A percentile compares a stretch with the other conserved stretches of the same genome.
These are phyloP conservation scores for Drosophila rubida DNA, from an alignment of 2,888 invertebrate species.

Conservation along the genomic window DNA sequence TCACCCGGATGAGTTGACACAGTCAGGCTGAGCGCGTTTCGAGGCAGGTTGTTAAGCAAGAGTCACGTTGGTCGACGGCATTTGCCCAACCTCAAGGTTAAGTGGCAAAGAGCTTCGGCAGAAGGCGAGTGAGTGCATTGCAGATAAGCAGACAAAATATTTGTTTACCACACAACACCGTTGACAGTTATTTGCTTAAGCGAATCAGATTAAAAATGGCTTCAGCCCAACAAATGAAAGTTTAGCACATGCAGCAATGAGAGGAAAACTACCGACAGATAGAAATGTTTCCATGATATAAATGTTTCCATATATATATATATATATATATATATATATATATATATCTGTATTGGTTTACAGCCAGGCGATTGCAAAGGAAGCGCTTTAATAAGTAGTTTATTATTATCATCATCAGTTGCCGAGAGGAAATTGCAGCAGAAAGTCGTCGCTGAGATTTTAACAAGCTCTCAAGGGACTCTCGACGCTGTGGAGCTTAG, in stretches of 20 bases:
- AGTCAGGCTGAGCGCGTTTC: constrained; percentile 28
- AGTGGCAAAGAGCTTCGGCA: constrained; percentile 46
- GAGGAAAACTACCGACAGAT: neutral
- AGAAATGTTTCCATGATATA: too few relatives aligned
- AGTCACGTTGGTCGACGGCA: constrained; percentile 61
- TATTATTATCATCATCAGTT: neutral
- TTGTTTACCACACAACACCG: constrained; percentile 40
- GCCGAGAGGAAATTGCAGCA: neutral
- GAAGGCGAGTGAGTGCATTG: constrained; percentile 31
- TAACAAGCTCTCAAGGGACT: constrained; percentile 9
- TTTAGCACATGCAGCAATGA: neutral
- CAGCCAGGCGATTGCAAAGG: neutral
- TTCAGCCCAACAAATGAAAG: neutral
- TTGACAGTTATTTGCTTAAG: constrained; percentile 46
- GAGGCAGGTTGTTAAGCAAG: constrained; percentile 56
- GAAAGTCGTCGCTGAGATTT: neutral
- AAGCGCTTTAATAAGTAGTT: neutral
- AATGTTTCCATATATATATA: too few relatives aligned
- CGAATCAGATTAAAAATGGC: constrained; percentile 38
- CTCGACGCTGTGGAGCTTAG: constrained; percentile 9
- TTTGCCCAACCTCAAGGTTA: constrained; percentile 63
- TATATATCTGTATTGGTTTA: neutral
- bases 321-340: too few relatives aligned
- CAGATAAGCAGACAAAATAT: constrained; percentile 52
- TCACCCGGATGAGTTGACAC: constrained; percentile 63